These are phyloP conservation scores for Hypercompe scribonia DNA, from an alignment of 2,888 invertebrate genomes.

Conservation along the genomic window DNA sequence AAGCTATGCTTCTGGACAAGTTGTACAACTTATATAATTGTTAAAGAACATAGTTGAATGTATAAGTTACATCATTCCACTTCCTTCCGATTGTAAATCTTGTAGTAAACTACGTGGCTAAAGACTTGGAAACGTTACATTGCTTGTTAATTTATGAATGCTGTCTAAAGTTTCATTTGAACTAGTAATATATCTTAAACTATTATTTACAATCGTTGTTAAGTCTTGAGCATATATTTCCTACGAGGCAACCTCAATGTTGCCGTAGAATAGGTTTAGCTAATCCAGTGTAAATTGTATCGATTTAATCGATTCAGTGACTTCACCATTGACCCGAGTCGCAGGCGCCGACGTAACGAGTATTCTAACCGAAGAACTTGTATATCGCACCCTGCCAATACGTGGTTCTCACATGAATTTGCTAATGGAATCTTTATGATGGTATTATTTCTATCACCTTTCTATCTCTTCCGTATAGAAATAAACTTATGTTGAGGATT, in stretches of 20 bases:
- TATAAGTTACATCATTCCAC: neutral
- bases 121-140: neutral
- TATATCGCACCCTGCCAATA: neutral
- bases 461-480: neutral
- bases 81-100: neutral
- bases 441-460: neutral
- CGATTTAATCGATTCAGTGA: constrained; percentile 20
- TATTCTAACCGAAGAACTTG: neutral
- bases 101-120: neutral
- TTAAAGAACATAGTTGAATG: neutral
- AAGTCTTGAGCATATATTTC: neutral
- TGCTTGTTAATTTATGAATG: neutral
- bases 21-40: neutral
- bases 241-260: neutral
- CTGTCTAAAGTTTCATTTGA: neutral
- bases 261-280: neutral
- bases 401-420: neutral
- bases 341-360: neutral
- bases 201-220: neutral
- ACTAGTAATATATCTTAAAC: neutral
- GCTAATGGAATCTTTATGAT: neutral
- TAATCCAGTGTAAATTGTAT: constrained; percentile 17
- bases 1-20: neutral
- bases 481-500: too few relatives aligned
- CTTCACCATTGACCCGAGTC: constrained; percentile 9